Evolutionary conservation across 2,113 vertebrate genomes (phyloP).

Genomic region (Lethenteron reissneri): DNA sequence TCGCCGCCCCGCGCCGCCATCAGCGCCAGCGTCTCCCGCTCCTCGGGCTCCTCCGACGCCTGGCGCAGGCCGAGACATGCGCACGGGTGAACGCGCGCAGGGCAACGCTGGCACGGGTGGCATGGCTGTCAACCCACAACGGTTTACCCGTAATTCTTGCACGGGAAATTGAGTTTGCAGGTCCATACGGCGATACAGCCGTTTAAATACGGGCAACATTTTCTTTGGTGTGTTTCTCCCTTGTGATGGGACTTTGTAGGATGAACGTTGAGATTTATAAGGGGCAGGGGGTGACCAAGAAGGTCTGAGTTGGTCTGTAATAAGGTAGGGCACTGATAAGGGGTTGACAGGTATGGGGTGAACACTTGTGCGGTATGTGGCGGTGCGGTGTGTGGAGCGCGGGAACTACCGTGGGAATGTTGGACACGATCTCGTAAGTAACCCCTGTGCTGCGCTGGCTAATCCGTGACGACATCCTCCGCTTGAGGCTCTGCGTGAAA

Average conservation of each 20-base stretch:
- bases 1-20: slow-evolving; percentile 51
- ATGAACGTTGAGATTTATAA: not conserved
- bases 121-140: not conserved
- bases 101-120: not conserved
- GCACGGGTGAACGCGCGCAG: not conserved
- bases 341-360: too few species aligned
- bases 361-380: not conserved
- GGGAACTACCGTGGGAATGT: slow-evolving; percentile 73
- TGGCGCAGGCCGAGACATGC: slow-evolving; percentile 15
- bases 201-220: not conserved
- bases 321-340: not conserved
- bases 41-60: slow-evolving; percentile 89
- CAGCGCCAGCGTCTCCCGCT: slow-evolving; percentile 70
- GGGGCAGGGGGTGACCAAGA: not conserved
- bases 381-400: not conserved
- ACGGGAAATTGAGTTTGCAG: not conserved
- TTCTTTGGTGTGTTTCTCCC: not conserved
- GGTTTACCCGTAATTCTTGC: not conserved
- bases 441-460: slow-evolving; percentile 62
- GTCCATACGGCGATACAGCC: not conserved
- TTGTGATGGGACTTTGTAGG: not conserved
- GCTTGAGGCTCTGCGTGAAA: slow-evolving; percentile 92
- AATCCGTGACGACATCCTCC: slow-evolving; percentile 78
- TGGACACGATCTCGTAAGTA: slow-evolving; percentile 90
- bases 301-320: not conserved